Percentiles rank a stretch among this genome's conserved stretches.
Conservation (phyloP, 2,113 vertebrate species). For the Gnathonemus echidnorhynchus region DNA sequence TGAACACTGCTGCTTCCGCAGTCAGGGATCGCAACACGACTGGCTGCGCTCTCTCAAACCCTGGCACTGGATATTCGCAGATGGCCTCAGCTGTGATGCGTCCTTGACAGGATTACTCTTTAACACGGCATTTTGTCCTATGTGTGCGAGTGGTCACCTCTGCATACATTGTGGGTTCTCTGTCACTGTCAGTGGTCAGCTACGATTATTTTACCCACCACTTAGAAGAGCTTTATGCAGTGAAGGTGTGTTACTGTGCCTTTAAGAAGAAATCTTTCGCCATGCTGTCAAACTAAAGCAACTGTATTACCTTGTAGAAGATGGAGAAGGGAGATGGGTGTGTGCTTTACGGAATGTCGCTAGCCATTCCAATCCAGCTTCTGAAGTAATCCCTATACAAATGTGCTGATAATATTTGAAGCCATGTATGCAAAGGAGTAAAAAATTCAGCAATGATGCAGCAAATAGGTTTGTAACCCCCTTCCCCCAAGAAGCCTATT, state of each 20-base stretch:
- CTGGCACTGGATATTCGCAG: not conserved
- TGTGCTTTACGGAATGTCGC: slow-evolving; percentile 6
- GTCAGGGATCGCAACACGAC: not conserved
- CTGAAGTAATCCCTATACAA: slow-evolving; percentile 8
- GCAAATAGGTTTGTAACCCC: not conserved
- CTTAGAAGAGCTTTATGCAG: not conserved
- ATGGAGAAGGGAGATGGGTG: not conserved
- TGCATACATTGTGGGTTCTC: not conserved
- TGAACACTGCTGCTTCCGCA: not conserved
- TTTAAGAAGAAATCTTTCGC: not conserved
- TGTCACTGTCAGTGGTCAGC: not conserved
- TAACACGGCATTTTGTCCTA: not conserved
- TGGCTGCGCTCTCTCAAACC: not conserved
- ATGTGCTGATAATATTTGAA: slow-evolving; percentile 11
- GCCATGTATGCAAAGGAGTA: not conserved
- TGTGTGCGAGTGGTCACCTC: not conserved
- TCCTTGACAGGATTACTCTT: not conserved
- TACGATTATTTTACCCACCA: not conserved
- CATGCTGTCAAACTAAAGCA: not conserved
- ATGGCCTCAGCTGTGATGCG: not conserved
- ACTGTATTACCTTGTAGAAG: slow-evolving; percentile 7
- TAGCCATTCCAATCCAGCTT: slow-evolving; percentile 16
- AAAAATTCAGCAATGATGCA: not conserved
- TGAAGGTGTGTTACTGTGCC: not conserved
- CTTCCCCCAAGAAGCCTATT: not conserved